phyloP scores from a whole-genome alignment of 2,113 vertebrate species.

The Cichladusa arquata region DNA sequence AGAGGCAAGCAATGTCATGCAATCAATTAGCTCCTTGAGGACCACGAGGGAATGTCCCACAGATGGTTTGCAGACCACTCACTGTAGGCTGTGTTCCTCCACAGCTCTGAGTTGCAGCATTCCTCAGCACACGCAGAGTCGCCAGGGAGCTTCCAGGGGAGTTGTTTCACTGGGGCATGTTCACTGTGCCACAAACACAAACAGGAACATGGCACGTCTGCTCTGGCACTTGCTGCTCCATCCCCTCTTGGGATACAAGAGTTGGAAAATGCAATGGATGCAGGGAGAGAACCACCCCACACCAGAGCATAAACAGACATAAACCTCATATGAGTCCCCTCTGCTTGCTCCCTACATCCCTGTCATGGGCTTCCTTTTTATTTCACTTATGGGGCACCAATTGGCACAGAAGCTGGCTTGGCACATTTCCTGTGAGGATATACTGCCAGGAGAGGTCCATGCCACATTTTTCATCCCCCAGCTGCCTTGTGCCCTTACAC shows the following conservation, averaged over 20 bases:
- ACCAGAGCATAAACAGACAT: background rate
- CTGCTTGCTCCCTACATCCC: rapidly evolving
- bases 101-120: background rate
- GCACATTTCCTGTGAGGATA: background rate
- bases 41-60: background rate
- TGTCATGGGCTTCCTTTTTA: background rate
- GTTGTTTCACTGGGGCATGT: rapidly evolving
- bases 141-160: background rate
- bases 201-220: rapidly evolving
- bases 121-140: background rate
- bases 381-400: background rate
- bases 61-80: background rate
- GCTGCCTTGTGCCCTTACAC: background rate
- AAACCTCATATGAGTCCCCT: rapidly evolving
- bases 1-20: background rate
- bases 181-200: background rate
- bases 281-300: rapidly evolving
- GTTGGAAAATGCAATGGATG: background rate
- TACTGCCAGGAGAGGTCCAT: background rate
- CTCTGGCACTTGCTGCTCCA: background rate
- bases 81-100: rapidly evolving
- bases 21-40: background rate
- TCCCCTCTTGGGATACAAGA: background rate
- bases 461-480: background rate
- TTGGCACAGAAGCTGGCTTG: background rate